These are phyloP conservation scores for Erannis defoliaria DNA, from an alignment of 2,888 invertebrate genomes.

Conservation along the genomic window DNA sequence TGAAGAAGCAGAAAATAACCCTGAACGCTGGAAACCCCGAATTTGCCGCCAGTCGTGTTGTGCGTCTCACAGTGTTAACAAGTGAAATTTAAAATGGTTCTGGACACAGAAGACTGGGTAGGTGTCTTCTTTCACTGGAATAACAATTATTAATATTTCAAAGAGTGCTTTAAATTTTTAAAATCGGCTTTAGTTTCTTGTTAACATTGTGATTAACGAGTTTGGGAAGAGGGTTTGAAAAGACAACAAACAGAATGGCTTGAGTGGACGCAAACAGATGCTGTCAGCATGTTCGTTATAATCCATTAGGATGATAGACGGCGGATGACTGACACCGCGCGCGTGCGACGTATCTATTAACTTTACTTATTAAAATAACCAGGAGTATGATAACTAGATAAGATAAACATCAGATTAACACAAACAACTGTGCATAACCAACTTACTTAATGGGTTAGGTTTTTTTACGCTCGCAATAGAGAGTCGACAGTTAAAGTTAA, in stretches of 20 bases:
- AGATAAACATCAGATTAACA: slow-evolving; percentile 5
- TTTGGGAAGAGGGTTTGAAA: slow-evolving; percentile 41
- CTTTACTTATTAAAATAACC: slow-evolving; percentile 33
- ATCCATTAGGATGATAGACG: slow-evolving; percentile 46
- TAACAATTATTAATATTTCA: slow-evolving; percentile 35
- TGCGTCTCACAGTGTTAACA: slow-evolving; percentile 86
- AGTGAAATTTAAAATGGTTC: slow-evolving; percentile 84
- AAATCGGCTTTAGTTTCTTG: slow-evolving; percentile 29
- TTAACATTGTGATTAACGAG: slow-evolving; percentile 45
- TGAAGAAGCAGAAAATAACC: slow-evolving; percentile 84
- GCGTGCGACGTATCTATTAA: slow-evolving; percentile 49
- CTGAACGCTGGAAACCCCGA: slow-evolving; percentile 82
- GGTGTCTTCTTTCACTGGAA: slow-evolving; percentile 58
- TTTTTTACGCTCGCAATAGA: too few relatives aligned
- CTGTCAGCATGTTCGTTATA: slow-evolving; percentile 57
- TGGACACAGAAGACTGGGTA: slow-evolving; percentile 85
- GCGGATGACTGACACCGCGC: slow-evolving; percentile 52
- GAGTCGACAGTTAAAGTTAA: too few relatives aligned
- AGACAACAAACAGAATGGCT: slow-evolving; percentile 45
- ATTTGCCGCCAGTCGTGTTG: slow-evolving; percentile 83
- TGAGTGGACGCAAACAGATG: slow-evolving; percentile 61
- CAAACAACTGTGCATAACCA: neutral
- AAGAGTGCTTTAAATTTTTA: slow-evolving; percentile 25
- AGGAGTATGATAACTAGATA: slow-evolving; percentile 1
- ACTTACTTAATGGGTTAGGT: neutral